Base-by-base conservation (phyloP, 2,888 invertebrate genomes). In the Lottia gigantea region DNA sequence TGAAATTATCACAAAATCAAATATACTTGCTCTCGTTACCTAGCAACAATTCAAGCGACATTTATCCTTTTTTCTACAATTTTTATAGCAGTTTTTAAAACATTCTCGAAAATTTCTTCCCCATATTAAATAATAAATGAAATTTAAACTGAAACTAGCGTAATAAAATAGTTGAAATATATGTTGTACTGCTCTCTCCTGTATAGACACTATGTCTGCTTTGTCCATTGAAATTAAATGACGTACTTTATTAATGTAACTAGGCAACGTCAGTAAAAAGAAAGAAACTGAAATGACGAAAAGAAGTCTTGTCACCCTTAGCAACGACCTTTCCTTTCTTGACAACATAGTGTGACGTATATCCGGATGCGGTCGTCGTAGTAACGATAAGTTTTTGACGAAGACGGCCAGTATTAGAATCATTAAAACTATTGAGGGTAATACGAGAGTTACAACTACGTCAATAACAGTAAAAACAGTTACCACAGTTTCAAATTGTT, bases 271-370 rank as follows among this genome's bases (percentile, higher is more conserved):
- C 45, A 83, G 71, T 25, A 82, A 62, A 19, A 83, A 77, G 75
- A 78, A 82, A 0, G 81, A 81, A 19, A 80, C 74, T 0, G 80
- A 78, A 62, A 83, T 82, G n/a, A 81, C 82, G 31, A 80, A 73
- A 25, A 83, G 74, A n/a, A 83, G 79, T 46, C 82, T 55, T 0
- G 83, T 82, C 40, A 83, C 81, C 62, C 80, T 72, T 8, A 82
- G 74, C 15, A 83, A 71, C 15, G 80, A 78, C 62, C 78, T 76
- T 49, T 80, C 80, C 26, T 78, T 80, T 26, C 76, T 79, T 12
- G 80, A 78, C 31, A 82, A 71, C 12, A 73, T 67, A n/a, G 74
- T 73, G 16, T 75, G 74, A 25, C 74, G 73, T 23, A 73, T 61
- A 26, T 69, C 67, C n/a, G 73, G 66, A 11, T 64, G 70, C 4